Evolutionary conservation across 2,888 invertebrate species (phyloP), one percentile per base, ranked within the genome.

Genomic region (Neoitamus cyanurus): DNA sequence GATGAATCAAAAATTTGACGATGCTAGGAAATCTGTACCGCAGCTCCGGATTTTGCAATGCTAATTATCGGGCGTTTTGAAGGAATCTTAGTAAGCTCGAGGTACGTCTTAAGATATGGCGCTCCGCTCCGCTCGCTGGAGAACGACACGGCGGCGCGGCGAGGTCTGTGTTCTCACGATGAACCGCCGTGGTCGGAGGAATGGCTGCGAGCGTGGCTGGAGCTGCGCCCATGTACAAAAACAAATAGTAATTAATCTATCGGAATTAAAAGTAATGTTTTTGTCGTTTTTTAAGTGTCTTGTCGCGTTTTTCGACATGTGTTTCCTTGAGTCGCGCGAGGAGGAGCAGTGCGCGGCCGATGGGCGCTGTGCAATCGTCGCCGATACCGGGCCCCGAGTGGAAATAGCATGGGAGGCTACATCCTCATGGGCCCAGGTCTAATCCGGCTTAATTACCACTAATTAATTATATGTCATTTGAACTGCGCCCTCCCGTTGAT

Each of bases 391-490:
- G 42, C 42, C 42, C 42, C 9, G 34, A 80, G 58, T 80, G 68
- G 80, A 80, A 58, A 68, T 68, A 30, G 80, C 20, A 69, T 82
- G 37, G 68, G 69, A 82, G 82, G 69, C 58, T 69, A 69, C 82
- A 82, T 80, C 78, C 58, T 80, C 78, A 31, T 69, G 82, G 34
- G 82, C 28, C 86, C 85, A 86, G 85, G 85, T 87, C 87, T 87
- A 87, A 88, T 87, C 87, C 87, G 84, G 70, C 86, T 87, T 87
- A 87, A 87, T 87, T 87, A 87, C 86, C 69, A 83, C 86, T 88
- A 88, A 88, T 88, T 88, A 88, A 88, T 88, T 87, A 87, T 85
- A 85, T 87, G 87, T 87, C 88, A 88, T 87, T 86, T 84, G 75
- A 84, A 86, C 86, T 80, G 84, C 86, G 85, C 87, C 86, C 86